Evolutionary conservation across 2,888 invertebrate genomes (phyloP).

Genomic region (Cephonodes hylas): DNA sequence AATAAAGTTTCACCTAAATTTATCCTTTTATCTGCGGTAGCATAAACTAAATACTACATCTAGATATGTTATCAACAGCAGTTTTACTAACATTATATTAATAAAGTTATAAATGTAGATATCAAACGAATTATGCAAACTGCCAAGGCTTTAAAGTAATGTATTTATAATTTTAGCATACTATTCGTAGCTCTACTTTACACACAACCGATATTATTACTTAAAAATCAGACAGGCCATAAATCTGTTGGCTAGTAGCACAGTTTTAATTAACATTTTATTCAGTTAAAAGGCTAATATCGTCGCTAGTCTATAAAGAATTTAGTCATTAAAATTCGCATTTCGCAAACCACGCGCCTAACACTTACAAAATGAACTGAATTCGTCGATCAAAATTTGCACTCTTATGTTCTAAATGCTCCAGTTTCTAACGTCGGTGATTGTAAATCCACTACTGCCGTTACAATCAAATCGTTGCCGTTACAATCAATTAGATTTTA

Average conservation of each 20-base stretch:
- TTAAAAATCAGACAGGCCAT: not conserved
- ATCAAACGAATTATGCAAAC: not conserved
- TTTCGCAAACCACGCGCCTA: not conserved
- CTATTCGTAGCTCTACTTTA: not conserved
- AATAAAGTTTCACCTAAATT: too few relatives aligned
- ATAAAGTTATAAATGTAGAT: not conserved
- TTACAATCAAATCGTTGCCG: conserved; percentile 6
- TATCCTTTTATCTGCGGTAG: too few relatives aligned
- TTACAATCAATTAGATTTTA: too few relatives aligned
- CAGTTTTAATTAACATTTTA: not conserved
- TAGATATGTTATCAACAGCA: not conserved
- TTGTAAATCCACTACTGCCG: not conserved
- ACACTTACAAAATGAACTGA: not conserved
- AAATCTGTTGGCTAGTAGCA: not conserved
- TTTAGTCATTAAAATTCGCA: not conserved
- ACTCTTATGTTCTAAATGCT: conserved; percentile 2
- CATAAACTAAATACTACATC: too few relatives aligned
- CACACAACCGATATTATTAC: not conserved
- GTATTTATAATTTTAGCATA: not conserved
- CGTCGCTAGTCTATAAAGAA: not conserved
- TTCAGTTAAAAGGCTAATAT: not conserved
- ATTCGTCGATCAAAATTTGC: not conserved
- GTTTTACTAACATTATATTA: not conserved
- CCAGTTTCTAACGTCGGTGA: not conserved
- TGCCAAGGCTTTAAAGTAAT: not conserved